Conservation (phyloP, 2,113 vertebrate species). For the Leptobrachium ailaonicum region DNA sequence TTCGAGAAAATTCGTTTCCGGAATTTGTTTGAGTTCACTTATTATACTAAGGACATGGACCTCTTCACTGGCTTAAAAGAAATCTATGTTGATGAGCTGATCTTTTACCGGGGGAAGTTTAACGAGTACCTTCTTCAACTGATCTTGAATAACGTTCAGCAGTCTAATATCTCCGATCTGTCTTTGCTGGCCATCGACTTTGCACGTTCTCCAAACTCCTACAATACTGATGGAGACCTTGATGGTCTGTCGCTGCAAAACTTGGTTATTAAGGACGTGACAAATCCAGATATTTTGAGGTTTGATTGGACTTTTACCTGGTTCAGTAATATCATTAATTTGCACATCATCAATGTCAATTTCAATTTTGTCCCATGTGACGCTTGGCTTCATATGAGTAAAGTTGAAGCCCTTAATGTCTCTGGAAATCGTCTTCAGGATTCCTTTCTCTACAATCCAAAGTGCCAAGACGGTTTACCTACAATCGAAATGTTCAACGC, state of each 20-base stretch:
- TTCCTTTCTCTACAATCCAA: slow-evolving; percentile 66
- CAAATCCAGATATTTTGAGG: slow-evolving; percentile 78
- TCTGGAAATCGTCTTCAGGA: slow-evolving; percentile 69
- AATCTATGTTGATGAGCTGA: slow-evolving; percentile 58
- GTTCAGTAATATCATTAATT: slow-evolving; percentile 66
- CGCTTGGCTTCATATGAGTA: slow-evolving; percentile 70
- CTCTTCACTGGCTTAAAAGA: slow-evolving; percentile 68
- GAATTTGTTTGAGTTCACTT: slow-evolving; percentile 79
- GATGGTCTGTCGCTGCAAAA: slow-evolving; percentile 62
- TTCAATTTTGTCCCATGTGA: slow-evolving; percentile 80
- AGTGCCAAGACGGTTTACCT: slow-evolving; percentile 62
- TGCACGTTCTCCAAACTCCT: slow-evolving; percentile 68
- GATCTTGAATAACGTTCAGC: slow-evolving; percentile 68
- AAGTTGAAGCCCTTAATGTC: slow-evolving; percentile 63
- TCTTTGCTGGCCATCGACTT: slow-evolving; percentile 77
- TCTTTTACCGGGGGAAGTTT: slow-evolving; percentile 80
- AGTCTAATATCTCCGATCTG: slow-evolving; percentile 58
- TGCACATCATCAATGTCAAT: slow-evolving; percentile 73
- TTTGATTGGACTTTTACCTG: slow-evolving; percentile 85
- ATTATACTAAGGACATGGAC: slow-evolving; percentile 65
- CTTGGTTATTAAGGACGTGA: slow-evolving; percentile 76
- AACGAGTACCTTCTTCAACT: slow-evolving; percentile 77
- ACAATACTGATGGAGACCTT: slow-evolving; percentile 54
- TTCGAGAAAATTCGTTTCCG: slow-evolving; percentile 70
- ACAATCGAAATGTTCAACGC: slow-evolving; percentile 64